Evolutionary conservation across 2,797 vertebrate species (phyloP), one percentile per base, ranked within the genome.

Genomic region (Sphenodon punctatus): DNA sequence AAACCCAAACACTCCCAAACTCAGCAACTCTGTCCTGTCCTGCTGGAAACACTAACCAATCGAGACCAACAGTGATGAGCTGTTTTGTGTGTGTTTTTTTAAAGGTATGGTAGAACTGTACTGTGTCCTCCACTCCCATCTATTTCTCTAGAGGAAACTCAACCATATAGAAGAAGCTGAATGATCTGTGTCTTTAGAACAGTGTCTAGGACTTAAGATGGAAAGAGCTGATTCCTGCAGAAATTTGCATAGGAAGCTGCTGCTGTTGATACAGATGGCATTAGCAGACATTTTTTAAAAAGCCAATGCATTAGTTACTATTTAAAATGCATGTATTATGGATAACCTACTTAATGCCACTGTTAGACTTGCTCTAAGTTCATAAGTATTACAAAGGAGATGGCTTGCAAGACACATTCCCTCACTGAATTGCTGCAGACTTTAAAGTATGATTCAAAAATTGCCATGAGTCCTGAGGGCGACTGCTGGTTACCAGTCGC

Each of bases 401-500:
- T 86, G 80, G 85, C 78, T 84, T 76, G 71, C 85, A 30, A 88
- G 87, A 90, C 90, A 88, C 82, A 55, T 77, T 77, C 78, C 73
- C 86, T 85, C 82, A 49, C 68, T 56, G 86, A 90, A 86, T 69
- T 90, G 90, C 93, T 94, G 91, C 94, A 88, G 88, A 90, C 78
- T 81, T 75, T 90, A 76, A 76, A 75, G 69, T 80, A 25, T 59
- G 89, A 93, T 89, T 91, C 89, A 89, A 92, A 90, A 87, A 66
- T 55, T 41, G 42, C 84, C 89, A 6, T 7, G 46, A 77, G 76
- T 59, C 60, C 84, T 72, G 80, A 58, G 67, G 92, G 93, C 77
- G 94, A 91, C 95, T 82, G 95, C 95, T 94, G 95, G 95, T 88
- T 92, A 83, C 91, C 94, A n/a, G 95, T 93, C 84, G 12, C 93